Evolutionary conservation across 2,888 invertebrate genomes (phyloP).

Genomic region (Enchytraeus crypticus): DNA sequence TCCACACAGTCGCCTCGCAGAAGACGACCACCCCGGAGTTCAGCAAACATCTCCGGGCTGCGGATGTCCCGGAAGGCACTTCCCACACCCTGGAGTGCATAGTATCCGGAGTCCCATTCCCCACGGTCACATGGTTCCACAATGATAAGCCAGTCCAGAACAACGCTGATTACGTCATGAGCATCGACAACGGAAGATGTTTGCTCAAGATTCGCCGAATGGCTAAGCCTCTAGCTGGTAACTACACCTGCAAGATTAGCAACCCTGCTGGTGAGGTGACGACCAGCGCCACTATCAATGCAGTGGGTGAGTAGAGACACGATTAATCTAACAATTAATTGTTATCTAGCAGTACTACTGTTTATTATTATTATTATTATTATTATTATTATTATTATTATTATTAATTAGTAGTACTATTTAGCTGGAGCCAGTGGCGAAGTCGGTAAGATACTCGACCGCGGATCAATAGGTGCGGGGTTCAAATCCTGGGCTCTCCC

Average conservation of each 20-base stretch:
- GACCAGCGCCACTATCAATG: conserved; percentile 47
- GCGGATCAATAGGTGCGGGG: too few species aligned
- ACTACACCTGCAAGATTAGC: conserved; percentile 41
- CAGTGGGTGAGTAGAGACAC: conserved; percentile 61
- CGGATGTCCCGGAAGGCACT: conserved; percentile 43
- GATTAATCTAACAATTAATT: too few species aligned
- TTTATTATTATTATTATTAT: too few species aligned
- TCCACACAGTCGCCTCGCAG: conserved; percentile 35
- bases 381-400: too few species aligned
- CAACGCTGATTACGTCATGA: conserved; percentile 58
- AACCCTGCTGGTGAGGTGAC: conserved; percentile 42
- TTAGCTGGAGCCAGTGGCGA: too few species aligned
- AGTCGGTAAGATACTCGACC: too few species aligned
- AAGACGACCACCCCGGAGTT: conserved; percentile 47
- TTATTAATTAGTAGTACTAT: too few species aligned
- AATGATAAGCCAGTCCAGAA: conserved; percentile 45
- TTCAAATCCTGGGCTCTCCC: too few species aligned
- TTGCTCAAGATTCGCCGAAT: conserved; percentile 64
- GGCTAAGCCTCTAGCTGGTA: conserved; percentile 60
- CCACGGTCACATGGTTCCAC: conserved; percentile 45
- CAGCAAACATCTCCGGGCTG: conserved; percentile 42
- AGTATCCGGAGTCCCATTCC: conserved; percentile 45
- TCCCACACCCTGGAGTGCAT: conserved; percentile 46
- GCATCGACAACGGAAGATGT: conserved; percentile 73
- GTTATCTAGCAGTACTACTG: too few species aligned